Conservation (phyloP, 2,113 vertebrate genomes). For the Bufo gargarizans region DNA sequence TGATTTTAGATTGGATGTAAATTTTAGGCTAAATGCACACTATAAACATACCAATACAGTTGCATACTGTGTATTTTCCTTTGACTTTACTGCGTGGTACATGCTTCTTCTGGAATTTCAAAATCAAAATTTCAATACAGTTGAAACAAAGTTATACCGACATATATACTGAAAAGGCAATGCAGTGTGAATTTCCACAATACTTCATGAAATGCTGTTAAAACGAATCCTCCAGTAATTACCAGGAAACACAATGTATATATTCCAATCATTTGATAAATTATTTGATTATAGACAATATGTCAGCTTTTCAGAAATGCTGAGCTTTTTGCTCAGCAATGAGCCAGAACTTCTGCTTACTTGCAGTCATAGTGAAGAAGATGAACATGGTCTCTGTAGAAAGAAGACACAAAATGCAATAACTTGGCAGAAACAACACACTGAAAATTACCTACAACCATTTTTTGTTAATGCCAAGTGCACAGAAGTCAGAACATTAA, state of each 20-base stretch:
- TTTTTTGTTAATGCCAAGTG: constrained; percentile 5
- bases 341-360: constrained; percentile 15
- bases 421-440: constrained; percentile 14
- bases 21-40: no score
- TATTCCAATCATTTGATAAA: background rate
- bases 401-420: constrained; percentile 9
- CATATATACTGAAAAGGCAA: background rate
- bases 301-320: constrained; percentile 5
- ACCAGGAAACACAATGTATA: background rate
- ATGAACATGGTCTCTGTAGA: background rate
- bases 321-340: background rate
- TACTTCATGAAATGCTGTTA: background rate
- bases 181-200: background rate
- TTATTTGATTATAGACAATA: background rate
- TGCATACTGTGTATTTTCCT: no score
- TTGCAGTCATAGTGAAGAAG: background rate
- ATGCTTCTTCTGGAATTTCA: no score
- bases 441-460: background rate
- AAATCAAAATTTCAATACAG: no score
- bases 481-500: background rate
- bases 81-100: no score
- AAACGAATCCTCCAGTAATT: background rate
- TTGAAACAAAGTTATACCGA: no score
- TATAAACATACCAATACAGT: no score
- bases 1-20: no score